These are phyloP conservation scores for Fissipunctia ypsillon DNA, from an alignment of 2,888 invertebrate species.

Conservation along the genomic window DNA sequence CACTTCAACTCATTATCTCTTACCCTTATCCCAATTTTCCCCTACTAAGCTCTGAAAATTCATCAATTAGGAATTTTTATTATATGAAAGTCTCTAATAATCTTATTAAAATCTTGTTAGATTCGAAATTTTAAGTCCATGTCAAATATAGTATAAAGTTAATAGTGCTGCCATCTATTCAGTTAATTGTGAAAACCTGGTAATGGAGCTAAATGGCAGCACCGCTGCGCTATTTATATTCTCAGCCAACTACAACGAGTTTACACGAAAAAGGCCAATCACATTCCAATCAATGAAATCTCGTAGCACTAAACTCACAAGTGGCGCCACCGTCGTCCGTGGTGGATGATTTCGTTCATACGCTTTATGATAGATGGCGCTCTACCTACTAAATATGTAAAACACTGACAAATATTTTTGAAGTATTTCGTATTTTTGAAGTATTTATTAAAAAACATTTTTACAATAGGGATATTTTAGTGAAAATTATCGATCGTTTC, in stretches of 20 bases:
- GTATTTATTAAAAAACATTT: background rate
- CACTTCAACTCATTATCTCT: background rate
- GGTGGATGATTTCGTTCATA: conserved; percentile 19
- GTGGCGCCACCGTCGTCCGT: conserved; percentile 22
- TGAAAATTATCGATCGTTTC: background rate
- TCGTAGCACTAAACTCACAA: background rate
- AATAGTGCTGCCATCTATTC: conserved; percentile 60
- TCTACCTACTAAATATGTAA: background rate
- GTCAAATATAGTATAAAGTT: background rate
- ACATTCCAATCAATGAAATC: conserved; percentile 7
- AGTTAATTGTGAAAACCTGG: background rate
- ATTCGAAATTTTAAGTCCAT: background rate
- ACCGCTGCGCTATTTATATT: conserved; percentile 5
- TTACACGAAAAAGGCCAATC: background rate
- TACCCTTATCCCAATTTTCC: background rate
- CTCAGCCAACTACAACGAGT: background rate
- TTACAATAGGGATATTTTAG: background rate
- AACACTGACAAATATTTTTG: background rate
- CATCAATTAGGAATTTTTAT: background rate
- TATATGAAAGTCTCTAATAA: background rate
- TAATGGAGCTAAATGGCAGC: conserved; percentile 42
- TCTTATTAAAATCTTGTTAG: background rate
- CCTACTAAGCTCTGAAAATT: background rate
- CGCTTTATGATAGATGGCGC: conserved; percentile 54
- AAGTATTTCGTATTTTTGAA: background rate